phyloP scores from a whole-genome alignment of 2,888 invertebrate genomes.

The Tineola bisselliella region DNA sequence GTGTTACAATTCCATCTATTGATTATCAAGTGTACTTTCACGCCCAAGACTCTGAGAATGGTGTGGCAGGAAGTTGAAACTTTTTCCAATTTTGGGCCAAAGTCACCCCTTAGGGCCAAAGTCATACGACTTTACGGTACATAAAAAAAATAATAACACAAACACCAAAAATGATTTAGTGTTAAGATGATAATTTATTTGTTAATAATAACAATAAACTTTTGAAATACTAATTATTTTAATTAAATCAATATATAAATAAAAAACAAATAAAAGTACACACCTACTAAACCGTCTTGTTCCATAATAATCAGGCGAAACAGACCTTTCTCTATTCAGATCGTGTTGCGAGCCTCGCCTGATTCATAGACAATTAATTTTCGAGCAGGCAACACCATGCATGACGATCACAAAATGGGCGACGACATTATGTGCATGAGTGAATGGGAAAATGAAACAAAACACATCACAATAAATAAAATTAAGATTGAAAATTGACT shows the following conservation, averaged over 20 bases:
- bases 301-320: slow-evolving; percentile 77
- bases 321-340: slow-evolving; percentile 71
- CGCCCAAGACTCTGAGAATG: too few species aligned
- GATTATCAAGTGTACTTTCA: too few species aligned
- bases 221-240: too few species aligned
- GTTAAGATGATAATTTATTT: neutral
- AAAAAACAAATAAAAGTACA: slow-evolving; percentile 35
- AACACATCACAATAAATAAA: slow-evolving; percentile 22
- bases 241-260: slow-evolving; percentile 16
- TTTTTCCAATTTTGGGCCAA: too few species aligned
- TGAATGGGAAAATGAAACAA: slow-evolving; percentile 27
- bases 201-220: slow-evolving; percentile 14
- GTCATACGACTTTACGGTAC: neutral
- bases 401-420: slow-evolving; percentile 55
- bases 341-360: slow-evolving; percentile 82
- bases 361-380: slow-evolving; percentile 22
- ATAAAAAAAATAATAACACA: neutral
- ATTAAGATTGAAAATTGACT: neutral
- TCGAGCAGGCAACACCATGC: slow-evolving; percentile 44
- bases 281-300: slow-evolving; percentile 83
- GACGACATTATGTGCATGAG: slow-evolving; percentile 27
- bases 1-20: too few species aligned
- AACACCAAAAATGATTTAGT: neutral
- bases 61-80: too few species aligned
- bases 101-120: too few species aligned